Conservation (phyloP, 2,113 vertebrate genomes). For the Brienomyrus brachyistius region DNA sequence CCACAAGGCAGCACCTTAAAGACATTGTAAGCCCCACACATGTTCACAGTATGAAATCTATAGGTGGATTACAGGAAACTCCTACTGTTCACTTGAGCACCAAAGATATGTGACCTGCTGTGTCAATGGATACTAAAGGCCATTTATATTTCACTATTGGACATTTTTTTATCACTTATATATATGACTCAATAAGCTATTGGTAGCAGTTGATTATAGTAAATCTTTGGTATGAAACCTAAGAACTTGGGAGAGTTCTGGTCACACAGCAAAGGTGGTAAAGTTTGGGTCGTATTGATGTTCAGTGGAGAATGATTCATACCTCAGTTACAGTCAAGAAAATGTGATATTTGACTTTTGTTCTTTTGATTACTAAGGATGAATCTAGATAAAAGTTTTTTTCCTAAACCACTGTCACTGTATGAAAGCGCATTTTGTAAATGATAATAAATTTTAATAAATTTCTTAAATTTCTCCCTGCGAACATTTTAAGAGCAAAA, state of each 20-base stretch:
- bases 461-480: neutral
- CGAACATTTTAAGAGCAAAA: neutral
- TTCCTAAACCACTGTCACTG: neutral
- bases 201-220: conserved; percentile 12
- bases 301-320: neutral
- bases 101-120: neutral
- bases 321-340: neutral
- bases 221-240: conserved; percentile 8
- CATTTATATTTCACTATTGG: neutral
- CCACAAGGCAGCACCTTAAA: neutral
- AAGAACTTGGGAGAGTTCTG: conserved; percentile 3
- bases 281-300: neutral
- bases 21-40: neutral
- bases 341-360: neutral
- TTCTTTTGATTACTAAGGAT: neutral
- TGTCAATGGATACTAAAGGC: neutral
- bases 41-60: neutral
- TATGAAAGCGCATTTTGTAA: neutral
- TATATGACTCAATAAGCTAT: neutral
- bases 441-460: too few relatives aligned
- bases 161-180: neutral
- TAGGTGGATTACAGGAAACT: conserved; percentile 5
- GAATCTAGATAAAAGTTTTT: neutral
- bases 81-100: neutral
- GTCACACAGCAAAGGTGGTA: conserved; percentile 15